These are phyloP conservation scores for Amphipyra berbera DNA, from an alignment of 2,888 invertebrate genomes.

Conservation along the genomic window DNA sequence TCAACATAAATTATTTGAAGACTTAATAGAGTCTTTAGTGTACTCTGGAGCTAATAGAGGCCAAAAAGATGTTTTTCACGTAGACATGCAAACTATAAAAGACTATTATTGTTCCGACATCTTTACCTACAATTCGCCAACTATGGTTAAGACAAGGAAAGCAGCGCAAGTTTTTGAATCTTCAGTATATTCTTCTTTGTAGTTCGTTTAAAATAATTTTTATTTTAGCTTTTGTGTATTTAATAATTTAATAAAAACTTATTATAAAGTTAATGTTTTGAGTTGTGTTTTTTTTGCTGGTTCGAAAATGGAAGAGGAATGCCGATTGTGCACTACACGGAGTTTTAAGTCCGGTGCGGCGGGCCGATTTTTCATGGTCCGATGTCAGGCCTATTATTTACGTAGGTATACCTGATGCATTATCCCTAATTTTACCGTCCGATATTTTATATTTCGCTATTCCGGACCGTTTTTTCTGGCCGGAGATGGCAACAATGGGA, in stretches of 20 bases:
- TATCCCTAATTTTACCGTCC: too few relatives aligned
- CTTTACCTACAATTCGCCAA: slow-evolving; percentile 79
- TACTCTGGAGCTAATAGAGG: neutral
- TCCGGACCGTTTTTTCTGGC: too few relatives aligned
- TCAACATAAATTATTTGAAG: slow-evolving; percentile 71
- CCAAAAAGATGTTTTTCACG: slow-evolving; percentile 53
- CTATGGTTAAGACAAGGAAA: slow-evolving; percentile 78
- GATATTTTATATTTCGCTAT: too few relatives aligned
- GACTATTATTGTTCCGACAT: slow-evolving; percentile 84
- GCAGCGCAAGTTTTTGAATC: slow-evolving; percentile 65
- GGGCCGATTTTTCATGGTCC: too few relatives aligned
- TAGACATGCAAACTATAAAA: slow-evolving; percentile 72
- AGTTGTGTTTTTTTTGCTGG: neutral
- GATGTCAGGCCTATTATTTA: too few relatives aligned
- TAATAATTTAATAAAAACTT: slow-evolving; percentile 13
- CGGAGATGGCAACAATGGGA: too few relatives aligned
- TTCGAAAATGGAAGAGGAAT: too few relatives aligned
- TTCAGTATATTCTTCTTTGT: slow-evolving; percentile 65
- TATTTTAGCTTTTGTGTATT: slow-evolving; percentile 11
- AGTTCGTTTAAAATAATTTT: slow-evolving; percentile 21
- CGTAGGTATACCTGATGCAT: too few relatives aligned
- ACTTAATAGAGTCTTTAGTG: slow-evolving; percentile 62
- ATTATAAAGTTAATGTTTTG: neutral
- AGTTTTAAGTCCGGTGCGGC: too few relatives aligned
- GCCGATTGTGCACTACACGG: too few relatives aligned